Conservation (phyloP, 2,113 vertebrate species). For the Haplochromis burtoni region DNA sequence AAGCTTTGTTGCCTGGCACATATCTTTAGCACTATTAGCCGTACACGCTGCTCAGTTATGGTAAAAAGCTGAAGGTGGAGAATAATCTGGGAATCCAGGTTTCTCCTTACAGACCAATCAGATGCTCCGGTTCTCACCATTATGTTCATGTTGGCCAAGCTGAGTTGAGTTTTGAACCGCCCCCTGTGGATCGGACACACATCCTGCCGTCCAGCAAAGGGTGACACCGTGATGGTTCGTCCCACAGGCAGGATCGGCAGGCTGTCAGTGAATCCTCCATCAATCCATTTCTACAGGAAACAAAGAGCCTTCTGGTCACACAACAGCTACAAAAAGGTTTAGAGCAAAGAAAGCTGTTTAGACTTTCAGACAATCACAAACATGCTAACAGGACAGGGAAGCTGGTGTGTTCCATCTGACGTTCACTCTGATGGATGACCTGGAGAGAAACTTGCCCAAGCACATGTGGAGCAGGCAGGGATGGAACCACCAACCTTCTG, state of each 20-base stretch:
- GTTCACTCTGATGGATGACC: not conserved
- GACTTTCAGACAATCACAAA: not conserved
- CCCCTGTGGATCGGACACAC: conserved; percentile 78
- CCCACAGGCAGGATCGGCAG: conserved; percentile 81
- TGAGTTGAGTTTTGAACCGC: conserved; percentile 56
- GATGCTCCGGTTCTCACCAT: conserved; percentile 62
- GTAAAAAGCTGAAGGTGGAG: not conserved
- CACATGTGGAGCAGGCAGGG: not conserved
- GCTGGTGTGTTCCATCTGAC: not conserved
- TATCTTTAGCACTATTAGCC: not conserved
- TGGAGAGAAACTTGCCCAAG: not conserved
- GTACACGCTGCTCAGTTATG: not conserved
- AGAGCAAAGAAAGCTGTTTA: not conserved
- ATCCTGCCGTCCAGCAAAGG: conserved; percentile 79
- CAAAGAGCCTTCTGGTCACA: not conserved
- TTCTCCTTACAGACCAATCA: not conserved
- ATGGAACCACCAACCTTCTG: not conserved
- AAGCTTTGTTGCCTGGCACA: not conserved
- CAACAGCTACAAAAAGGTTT: not conserved
- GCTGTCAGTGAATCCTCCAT: conserved; percentile 83
- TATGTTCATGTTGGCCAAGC: conserved; percentile 77
- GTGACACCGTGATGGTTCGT: conserved; percentile 83
- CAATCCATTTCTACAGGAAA: conserved; percentile 78
- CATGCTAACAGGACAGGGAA: not conserved
- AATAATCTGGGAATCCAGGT: not conserved